Percentiles rank a stretch among this genome's conserved stretches.
Conservation (phyloP, 2,797 vertebrate genomes). For the Heterohyrax brucei region DNA sequence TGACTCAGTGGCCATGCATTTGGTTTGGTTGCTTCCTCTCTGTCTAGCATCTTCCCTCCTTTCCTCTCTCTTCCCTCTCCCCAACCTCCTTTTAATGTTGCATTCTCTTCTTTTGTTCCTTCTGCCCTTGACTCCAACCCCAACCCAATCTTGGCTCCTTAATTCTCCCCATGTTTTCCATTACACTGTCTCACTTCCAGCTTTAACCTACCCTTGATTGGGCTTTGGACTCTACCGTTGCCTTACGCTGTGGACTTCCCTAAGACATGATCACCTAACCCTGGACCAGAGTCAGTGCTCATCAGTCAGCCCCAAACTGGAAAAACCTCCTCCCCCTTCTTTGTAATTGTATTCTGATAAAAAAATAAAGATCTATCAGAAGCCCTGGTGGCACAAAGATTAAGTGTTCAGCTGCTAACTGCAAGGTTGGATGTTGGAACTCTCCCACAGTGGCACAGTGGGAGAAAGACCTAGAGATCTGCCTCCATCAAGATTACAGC, state of each 20-base stretch:
- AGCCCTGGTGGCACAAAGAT: not conserved
- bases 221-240: not conserved
- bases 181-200: not conserved
- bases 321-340: not conserved
- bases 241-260: not conserved
- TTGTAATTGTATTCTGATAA: not conserved
- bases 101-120: not conserved
- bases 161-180: not conserved
- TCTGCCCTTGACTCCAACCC: not conserved
- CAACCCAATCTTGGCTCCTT: not conserved
- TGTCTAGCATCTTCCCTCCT: not conserved
- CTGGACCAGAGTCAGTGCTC: not conserved
- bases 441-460: not conserved
- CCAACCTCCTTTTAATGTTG: not conserved
- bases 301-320: not conserved
- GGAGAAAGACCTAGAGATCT: not conserved
- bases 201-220: not conserved
- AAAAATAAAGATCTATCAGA: not conserved
- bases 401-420: not conserved
- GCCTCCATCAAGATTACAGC: not conserved
- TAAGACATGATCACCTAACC: not conserved
- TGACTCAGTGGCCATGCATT: too few relatives aligned
- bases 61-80: not conserved
- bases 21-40: not conserved
- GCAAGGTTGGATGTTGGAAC: not conserved